Percentiles rank a stretch among this genome's conserved stretches.
Evolutionary conservation across 2,797 vertebrate species (phyloP).

Genomic region (Streptopelia turtur): DNA sequence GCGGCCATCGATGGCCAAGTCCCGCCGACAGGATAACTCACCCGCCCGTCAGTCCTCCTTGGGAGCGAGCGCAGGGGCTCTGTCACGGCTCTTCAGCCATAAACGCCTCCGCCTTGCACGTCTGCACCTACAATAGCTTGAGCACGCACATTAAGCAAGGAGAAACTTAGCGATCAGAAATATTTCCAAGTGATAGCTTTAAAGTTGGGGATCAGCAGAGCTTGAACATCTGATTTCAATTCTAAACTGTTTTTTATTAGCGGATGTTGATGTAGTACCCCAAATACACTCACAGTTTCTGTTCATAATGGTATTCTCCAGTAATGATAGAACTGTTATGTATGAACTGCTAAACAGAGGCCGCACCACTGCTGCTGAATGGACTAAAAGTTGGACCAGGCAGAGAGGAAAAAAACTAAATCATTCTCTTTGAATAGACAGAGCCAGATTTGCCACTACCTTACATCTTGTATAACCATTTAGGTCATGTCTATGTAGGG

Average conservation of each 20-base stretch:
- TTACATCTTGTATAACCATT: constrained; percentile 7
- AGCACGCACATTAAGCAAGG: accelerated
- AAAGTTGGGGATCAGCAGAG: not conserved
- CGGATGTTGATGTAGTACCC: not conserved
- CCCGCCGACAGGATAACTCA: not conserved
- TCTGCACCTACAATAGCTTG: not conserved
- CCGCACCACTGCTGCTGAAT: not conserved
- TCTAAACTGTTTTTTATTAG: not conserved
- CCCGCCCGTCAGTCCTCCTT: not conserved
- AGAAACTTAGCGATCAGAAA: not conserved
- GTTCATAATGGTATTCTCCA: not conserved
- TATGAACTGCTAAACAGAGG: constrained; percentile 14
- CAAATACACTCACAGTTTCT: not conserved
- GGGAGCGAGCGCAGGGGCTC: not conserved
- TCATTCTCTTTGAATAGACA: not conserved
- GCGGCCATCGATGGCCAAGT: not conserved
- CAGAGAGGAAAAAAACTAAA: constrained; percentile 37
- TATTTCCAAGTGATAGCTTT: not conserved
- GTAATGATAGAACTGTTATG: not conserved
- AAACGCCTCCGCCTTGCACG: not conserved
- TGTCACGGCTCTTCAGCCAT: not conserved
- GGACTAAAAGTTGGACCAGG: not conserved
- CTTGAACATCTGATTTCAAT: constrained; percentile 29
- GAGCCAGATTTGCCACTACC: constrained; percentile 4
- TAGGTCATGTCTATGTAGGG: not conserved